A percentile compares a stretch with the other conserved stretches of the same genome.
Evolutionary conservation across 2,113 vertebrate species (phyloP).

Genomic region (Centropristis striata): DNA sequence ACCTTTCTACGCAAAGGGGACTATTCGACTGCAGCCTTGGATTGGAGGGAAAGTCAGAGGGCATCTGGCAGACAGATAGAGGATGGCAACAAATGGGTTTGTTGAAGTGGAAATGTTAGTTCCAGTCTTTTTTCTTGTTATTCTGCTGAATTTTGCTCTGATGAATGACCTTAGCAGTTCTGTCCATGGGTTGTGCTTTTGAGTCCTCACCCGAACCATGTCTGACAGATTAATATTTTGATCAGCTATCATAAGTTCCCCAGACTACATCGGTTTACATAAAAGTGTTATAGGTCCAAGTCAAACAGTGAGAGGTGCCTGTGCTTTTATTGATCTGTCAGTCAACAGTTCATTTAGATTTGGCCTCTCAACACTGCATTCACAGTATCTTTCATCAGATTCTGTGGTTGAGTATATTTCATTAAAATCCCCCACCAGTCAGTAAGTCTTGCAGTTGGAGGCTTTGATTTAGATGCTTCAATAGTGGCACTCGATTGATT

Average conservation of each 20-base stretch:
- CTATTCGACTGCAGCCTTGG: background rate
- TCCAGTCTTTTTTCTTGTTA: background rate
- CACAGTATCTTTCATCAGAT: background rate
- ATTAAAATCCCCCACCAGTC: background rate
- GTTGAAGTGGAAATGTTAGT: background rate
- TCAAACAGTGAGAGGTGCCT: background rate
- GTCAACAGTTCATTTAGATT: background rate
- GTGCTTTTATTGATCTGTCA: conserved; percentile 22
- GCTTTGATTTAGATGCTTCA: background rate
- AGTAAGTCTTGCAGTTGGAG: background rate
- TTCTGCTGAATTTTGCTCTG: background rate
- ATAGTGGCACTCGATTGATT: background rate
- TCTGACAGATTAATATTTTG: background rate
- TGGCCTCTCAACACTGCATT: background rate
- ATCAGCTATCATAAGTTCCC: background rate
- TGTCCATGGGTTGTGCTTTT: background rate
- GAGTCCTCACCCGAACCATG: background rate
- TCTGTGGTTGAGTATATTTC: background rate
- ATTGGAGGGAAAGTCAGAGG: background rate
- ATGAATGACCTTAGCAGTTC: background rate
- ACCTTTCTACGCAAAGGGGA: too few relatives aligned
- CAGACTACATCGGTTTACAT: background rate
- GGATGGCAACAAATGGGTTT: background rate
- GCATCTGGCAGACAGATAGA: background rate
- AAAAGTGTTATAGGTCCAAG: conserved; percentile 1